Evolutionary conservation across 2,888 invertebrate species (phyloP).

Genomic region (Bellardia pandia): DNA sequence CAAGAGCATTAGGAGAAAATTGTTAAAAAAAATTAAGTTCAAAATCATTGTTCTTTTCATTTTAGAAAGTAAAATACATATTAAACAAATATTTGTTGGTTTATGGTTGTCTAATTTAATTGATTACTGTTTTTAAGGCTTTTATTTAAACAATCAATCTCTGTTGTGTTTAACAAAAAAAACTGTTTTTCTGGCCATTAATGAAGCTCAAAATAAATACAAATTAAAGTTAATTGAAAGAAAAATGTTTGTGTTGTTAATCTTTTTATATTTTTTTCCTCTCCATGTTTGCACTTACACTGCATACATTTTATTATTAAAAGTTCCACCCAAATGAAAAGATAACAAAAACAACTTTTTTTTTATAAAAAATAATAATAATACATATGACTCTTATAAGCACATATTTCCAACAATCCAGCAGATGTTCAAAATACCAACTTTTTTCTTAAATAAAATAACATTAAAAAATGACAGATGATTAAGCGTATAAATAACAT

Average conservation of each 20-base stretch:
- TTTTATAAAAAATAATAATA: not conserved
- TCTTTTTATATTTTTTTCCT: constrained; percentile 3
- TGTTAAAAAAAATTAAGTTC: too few species aligned
- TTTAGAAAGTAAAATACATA: too few species aligned
- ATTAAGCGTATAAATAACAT: constrained; percentile 58
- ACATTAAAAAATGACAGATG: constrained; percentile 60
- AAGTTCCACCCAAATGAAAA: constrained; percentile 24
- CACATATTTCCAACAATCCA: not conserved
- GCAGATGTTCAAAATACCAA: constrained; percentile 36
- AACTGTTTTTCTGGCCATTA: constrained; percentile 6
- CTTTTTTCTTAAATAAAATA: not conserved
- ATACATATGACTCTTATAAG: not conserved
- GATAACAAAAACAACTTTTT: constrained; percentile 14
- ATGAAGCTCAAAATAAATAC: constrained; percentile 44
- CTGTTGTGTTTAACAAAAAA: not conserved
- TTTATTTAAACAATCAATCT: not conserved
- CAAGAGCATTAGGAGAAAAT: too few species aligned
- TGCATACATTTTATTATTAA: not conserved
- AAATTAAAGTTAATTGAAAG: constrained; percentile 41
- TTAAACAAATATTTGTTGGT: not conserved
- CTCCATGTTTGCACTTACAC: not conserved
- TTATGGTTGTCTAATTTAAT: not conserved
- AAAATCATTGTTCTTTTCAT: too few species aligned
- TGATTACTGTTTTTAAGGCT: not conserved
- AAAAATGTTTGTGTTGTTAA: constrained; percentile 25